phyloP scores from a whole-genome alignment of 1,140 invertebrate species.

The Sarcophaga bullata region DNA sequence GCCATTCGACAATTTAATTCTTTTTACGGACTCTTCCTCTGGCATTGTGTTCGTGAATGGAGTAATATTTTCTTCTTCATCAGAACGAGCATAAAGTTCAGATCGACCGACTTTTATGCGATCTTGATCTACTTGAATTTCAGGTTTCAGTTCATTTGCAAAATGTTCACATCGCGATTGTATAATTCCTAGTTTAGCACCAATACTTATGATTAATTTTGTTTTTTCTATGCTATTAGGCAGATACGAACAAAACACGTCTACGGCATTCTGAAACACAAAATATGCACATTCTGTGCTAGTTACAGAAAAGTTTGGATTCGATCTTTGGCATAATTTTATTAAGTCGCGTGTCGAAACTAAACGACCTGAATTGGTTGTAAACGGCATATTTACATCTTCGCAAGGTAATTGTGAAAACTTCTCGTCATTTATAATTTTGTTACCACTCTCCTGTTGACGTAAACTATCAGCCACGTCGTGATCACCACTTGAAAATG shows the following conservation, averaged over 20 bases:
- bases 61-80: slow-evolving; percentile 42
- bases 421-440: slow-evolving; percentile 56
- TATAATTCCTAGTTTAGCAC: slow-evolving; percentile 84
- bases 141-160: slow-evolving; percentile 81
- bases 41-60: slow-evolving; percentile 13
- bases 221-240: slow-evolving; percentile 71
- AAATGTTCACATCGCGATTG: slow-evolving; percentile 86
- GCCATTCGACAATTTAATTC: slow-evolving; percentile 51
- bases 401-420: slow-evolving; percentile 58
- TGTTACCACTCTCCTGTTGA: slow-evolving; percentile 53
- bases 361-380: slow-evolving; percentile 68
- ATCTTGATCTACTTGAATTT: slow-evolving; percentile 67
- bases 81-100: slow-evolving; percentile 63
- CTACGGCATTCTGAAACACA: slow-evolving; percentile 89
- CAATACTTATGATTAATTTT: slow-evolving; percentile 78
- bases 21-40: slow-evolving; percentile 47
- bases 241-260: slow-evolving; percentile 82
- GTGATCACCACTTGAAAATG: slow-evolving; percentile 79
- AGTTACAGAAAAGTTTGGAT: slow-evolving; percentile 78
- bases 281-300: slow-evolving; percentile 79
- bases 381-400: slow-evolving; percentile 47
- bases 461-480: slow-evolving; percentile 65
- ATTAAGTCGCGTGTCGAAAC: slow-evolving; percentile 90
- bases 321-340: slow-evolving; percentile 88
- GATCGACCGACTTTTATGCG: slow-evolving; percentile 71